Base-by-base conservation (phyloP, 2,113 vertebrate genomes). In the Elachura formosa region DNA sequence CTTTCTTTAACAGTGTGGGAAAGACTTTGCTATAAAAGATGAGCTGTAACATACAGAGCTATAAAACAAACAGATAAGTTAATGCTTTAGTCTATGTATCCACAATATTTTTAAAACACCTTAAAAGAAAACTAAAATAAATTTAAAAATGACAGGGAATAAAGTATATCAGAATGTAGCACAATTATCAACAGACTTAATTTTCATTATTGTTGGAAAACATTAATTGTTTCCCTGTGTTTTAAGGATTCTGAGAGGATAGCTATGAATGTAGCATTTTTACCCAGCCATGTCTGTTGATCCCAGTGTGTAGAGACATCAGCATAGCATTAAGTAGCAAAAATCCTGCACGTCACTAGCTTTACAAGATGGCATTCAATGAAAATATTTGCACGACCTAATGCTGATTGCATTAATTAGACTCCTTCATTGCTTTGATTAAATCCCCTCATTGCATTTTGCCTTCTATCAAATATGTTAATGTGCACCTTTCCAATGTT, bases 351-450 rank as follows among this genome's bases (percentile, higher is more conserved):
- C 81, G 93, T 97, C 96, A 97, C 97, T 97, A 96, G 89, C 98
- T 98, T 98, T 98, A 98, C 98, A 98, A 97, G 97, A 98, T 98
- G 98, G 98, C 97, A 96, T 98, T 98, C 98, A 98, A 98, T 98
- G 97, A 97, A 87, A 96, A 96, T 97, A 97, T 96, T 97, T 98
- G 98, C 97, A 98, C 97, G 97, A 97, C 97, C 97, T 96, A 97
- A 98, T 96, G 97, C 98, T 98, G 98, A 98, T 98, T 97, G 98
- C 98, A 97, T 98, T 98, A 97, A 98, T 98, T 97, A 98, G 96
- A 98, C 69, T 96, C 96, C 78, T 96, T 96, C 97, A 97, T 97
- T 97, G 97, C 97, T 97, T 98, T 98, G 96, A 98, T 98, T 97
- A 97, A 97, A 97, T 97, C 94, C 97, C 97, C 96, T 97, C 96